Evolutionary conservation across 2,888 invertebrate genomes (phyloP).

Genomic region (Ecliptopera silaceata): DNA sequence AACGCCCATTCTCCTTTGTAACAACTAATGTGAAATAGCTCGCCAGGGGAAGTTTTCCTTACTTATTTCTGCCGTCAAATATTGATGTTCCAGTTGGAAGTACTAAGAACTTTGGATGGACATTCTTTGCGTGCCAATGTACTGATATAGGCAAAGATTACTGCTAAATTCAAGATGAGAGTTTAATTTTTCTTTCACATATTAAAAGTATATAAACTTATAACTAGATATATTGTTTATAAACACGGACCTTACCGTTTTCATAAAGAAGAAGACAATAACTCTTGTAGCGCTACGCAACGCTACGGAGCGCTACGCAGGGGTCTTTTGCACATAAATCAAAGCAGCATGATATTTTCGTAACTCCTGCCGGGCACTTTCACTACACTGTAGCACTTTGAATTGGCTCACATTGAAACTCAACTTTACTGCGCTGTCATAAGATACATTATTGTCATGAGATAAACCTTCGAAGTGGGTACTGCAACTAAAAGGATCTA

Average conservation of each 20-base stretch:
- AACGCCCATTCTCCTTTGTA: too few species aligned
- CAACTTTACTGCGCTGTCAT: not conserved
- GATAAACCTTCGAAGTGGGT: not conserved
- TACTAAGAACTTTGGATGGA: too few species aligned
- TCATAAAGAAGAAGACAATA: constrained; percentile 79
- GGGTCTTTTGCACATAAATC: constrained; percentile 79
- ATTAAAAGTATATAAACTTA: too few species aligned
- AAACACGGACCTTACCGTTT: constrained; percentile 46
- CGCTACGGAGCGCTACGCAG: constrained; percentile 48
- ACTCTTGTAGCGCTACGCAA: constrained; percentile 53
- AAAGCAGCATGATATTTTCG: constrained; percentile 76
- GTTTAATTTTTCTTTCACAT: too few species aligned
- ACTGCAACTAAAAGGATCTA: not conserved
- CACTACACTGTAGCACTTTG: not conserved
- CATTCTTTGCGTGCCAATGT: too few species aligned
- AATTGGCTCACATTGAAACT: not conserved
- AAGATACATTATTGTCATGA: not conserved
- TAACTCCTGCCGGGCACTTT: constrained; percentile 21
- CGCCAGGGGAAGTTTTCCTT: too few species aligned
- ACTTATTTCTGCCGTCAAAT: too few species aligned
- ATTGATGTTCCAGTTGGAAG: too few species aligned
- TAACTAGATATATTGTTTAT: too few species aligned
- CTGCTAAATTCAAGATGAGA: too few species aligned
- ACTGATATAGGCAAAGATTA: too few species aligned
- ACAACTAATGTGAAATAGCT: too few species aligned